These are phyloP conservation scores for Stenodema calcarata DNA, from an alignment of 2,888 invertebrate species.

Conservation along the genomic window DNA sequence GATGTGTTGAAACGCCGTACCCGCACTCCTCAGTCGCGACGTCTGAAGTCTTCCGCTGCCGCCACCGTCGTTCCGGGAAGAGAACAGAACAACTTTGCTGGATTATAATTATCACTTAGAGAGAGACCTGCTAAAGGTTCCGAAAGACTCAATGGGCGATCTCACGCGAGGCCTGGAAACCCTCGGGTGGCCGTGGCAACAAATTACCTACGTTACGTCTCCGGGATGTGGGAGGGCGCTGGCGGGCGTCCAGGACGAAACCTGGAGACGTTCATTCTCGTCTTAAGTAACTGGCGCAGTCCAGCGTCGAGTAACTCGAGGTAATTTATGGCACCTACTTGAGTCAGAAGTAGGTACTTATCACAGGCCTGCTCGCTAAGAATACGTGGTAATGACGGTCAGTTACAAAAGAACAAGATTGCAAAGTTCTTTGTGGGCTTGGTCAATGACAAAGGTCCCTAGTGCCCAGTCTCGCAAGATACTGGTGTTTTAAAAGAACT, in stretches of 20 bases:
- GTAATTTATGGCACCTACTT: no score
- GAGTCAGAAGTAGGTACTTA: no score
- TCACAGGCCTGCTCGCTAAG: no score
- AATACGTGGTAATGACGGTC: no score
- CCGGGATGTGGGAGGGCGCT: background rate
- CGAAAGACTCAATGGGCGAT: background rate
- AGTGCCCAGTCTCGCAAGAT: no score
- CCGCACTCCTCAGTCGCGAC: background rate
- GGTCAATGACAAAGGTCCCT: no score
- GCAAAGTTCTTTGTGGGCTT: no score
- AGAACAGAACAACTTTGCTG: background rate
- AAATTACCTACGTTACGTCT: background rate
- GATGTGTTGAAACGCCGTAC: background rate
- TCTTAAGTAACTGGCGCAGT: no score
- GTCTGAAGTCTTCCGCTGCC: background rate
- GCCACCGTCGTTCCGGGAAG: background rate
- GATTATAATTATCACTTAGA: background rate
- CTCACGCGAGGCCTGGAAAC: background rate
- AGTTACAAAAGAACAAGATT: no score
- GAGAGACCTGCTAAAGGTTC: background rate
- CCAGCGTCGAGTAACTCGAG: no score
- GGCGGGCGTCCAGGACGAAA: background rate
- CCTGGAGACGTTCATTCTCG: background rate
- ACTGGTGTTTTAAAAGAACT: no score
- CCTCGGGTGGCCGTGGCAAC: background rate